Evolutionary conservation across 1,140 invertebrate genomes (phyloP), one percentile per base, ranked within the genome.

Genomic region (Drosophila trapezifrons): DNA sequence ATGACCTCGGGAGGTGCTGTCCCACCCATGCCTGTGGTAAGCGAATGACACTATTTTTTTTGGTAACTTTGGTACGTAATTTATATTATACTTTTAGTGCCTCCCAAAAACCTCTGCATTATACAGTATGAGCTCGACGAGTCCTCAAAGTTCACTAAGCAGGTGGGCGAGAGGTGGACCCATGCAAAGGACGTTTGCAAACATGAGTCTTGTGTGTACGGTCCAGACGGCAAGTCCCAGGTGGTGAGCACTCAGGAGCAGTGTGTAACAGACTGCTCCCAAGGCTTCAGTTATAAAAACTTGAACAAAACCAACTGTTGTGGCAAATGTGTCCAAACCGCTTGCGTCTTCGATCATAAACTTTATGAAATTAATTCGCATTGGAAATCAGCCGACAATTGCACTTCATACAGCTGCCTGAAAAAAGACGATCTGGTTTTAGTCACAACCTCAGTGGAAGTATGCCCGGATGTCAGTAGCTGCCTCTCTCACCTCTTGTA

Each of bases 51-150:
- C 1, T 3, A 2, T 18, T 15, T 42, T n/a, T 15, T 22, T n/a
- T 18, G 22, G 2, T 63, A 13, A 20, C 9, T n/a, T n/a, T n/a
- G n/a, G n/a, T n/a, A 6, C 29, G 18, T 9, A 38, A 58, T 13
- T 60, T 51, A 43, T 22, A 15, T 32, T 42, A 12, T 13, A n/a
- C n/a, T 38, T 46, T 58, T 46, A 96, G 95, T 94, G 73, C 93
- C 94, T 15, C 96, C 96, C 0, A 93, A 94, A 51, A 93, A 96
- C 79, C 93, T 95, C 62, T 97, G 96, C 78, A 90, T 97, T 18
- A 95, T 95, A 38, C 75, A 90, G 42, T 90, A 91, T 12, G 81
- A 86, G 38, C 22, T 63, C 12, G 87, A 93, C 38, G 94, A 93
- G 73, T 93, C 93, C n/a, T 92, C 93, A 10, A 80, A 82, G 2